A percentile compares a stretch with the other conserved stretches of the same genome.
These are phyloP conservation scores for Gobio gobio DNA, from an alignment of 2,113 vertebrate species.

Conservation along the genomic window DNA sequence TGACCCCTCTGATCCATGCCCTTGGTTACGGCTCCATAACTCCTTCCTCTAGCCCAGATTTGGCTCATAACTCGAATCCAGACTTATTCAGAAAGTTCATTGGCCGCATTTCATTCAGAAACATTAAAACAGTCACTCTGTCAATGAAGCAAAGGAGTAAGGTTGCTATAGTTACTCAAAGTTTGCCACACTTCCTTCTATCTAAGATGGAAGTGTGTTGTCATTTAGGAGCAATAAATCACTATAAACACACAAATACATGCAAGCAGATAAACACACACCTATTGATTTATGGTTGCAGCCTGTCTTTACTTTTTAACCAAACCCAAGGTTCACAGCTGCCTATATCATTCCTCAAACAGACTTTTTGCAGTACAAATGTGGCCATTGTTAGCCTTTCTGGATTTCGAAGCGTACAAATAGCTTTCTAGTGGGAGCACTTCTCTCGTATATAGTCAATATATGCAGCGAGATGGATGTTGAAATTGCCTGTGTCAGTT, in stretches of 20 bases:
- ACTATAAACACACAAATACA: constrained; percentile 14
- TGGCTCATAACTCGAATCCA: constrained; percentile 42
- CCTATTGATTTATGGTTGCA: constrained; percentile 7
- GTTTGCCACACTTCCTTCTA: constrained; percentile 25
- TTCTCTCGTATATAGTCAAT: constrained; percentile 6
- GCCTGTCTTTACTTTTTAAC: not conserved
- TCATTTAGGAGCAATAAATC: constrained; percentile 42
- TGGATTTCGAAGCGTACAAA: constrained; percentile 37
- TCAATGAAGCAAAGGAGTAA: constrained; percentile 45
- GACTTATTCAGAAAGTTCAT: constrained; percentile 34
- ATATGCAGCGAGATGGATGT: constrained; percentile 30
- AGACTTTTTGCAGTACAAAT: constrained; percentile 14
- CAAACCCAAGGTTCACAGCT: not conserved
- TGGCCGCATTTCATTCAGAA: constrained; percentile 52
- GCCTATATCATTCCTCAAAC: constrained; percentile 28
- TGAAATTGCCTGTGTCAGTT: constrained; percentile 31
- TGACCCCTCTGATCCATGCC: constrained; percentile 54
- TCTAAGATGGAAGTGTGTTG: constrained; percentile 27
- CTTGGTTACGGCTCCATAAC: constrained; percentile 48
- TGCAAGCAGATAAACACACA: constrained; percentile 21
- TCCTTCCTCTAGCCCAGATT: constrained; percentile 40
- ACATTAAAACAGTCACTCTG: constrained; percentile 49
- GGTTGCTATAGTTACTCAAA: constrained; percentile 54
- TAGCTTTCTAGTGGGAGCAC: not conserved
- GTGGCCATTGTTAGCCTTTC: constrained; percentile 15